Evolutionary conservation across 2,797 vertebrate genomes (phyloP), one percentile per base, ranked within the genome.

Genomic region (Saxicola maurus): DNA sequence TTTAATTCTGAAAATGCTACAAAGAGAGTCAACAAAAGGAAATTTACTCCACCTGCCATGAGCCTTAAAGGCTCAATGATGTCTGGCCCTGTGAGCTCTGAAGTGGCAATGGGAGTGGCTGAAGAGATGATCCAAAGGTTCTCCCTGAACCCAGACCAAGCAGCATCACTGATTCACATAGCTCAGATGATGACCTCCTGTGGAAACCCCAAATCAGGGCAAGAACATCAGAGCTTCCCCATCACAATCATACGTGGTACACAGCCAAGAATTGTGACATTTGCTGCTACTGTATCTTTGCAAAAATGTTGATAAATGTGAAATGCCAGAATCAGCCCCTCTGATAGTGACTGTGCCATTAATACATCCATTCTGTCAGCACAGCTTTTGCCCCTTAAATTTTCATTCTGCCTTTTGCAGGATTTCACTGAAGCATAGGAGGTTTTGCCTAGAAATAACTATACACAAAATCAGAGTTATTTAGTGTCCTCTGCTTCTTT

Each of bases 241-340:
- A 95, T 98, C 93, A 97, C 96, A 9, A 71, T 98, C 73, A 95
- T 98, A 52, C 95, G 86, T 10, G 98, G 98, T 98, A 96, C 61
- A 30, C 15, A 43, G 53, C 72, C 40, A 71, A 15, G 40, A 59
- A 19, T 2, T 13, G 68, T 23, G 27, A 37, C 8, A 43, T 27
- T 12, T 87, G 28, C 60, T 82, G 33, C 20, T 30, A 1, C 18
- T 55, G 9, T 53, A 3, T 49, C 67, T 92, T 27, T 40, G 62
- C 46, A 49, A 28, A 66, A 79, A 25, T 24, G 23, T 30, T 71
- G 6, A 25, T 59, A 53, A 6, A 28, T 42, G 10, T 8, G 7
- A 59, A 24, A 24, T 31, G 45, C 28, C 28, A 59, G 23, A 24
- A 51, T 51, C 45, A 31, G 31, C 38, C 13, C 11, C 19, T 56